Evolutionary conservation across 2,113 vertebrate genomes (phyloP), one percentile per base, ranked within the genome.

Genomic region (Marcusenius ussheri): DNA sequence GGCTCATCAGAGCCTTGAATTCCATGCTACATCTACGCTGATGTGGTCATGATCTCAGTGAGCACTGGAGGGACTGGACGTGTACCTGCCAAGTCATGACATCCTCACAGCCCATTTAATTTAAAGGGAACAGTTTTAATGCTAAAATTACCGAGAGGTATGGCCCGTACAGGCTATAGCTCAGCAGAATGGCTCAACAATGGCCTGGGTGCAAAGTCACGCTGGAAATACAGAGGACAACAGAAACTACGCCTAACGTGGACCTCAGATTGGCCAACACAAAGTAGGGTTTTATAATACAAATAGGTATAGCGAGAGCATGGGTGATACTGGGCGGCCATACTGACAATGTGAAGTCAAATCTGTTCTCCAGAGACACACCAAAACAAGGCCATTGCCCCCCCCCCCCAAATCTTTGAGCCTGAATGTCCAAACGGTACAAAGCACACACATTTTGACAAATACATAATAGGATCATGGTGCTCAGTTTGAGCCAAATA

Each of bases 401-500:
- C 46, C 56, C 56, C 58, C n/a, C 35, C 15, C 24, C 39, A 45
- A 15, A 50, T 84, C 80, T 47, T 27, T 62, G 77, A 56, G 39
- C 47, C 83, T 42, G 46, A 56, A 87, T 45, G 45, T 74, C 85
- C 62, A 87, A 90, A 90, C 2, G 51, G 77, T 74, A 90, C 56
- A 45, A 87, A 11, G 70, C 49, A 90, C 35, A 77, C 42, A 62
- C 84, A 84, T 77, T 45, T 74, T 56, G 49, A 87, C 56, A 89
- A 90, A 89, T 39, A 50, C 88, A 87, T 62, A 89, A 91, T 88
- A 89, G 87, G 90, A 89, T 91, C 89, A 90, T 70, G 87, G 89
- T 93, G 96, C 95, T 96, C 96, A 96, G 93, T 96, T 96, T 96
- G 95, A 96, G 96, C 96, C 95, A 96, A 96, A 96, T 95, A 95